Conservation (phyloP, 2,888 invertebrate genomes). For the Eilema depressum region DNA sequence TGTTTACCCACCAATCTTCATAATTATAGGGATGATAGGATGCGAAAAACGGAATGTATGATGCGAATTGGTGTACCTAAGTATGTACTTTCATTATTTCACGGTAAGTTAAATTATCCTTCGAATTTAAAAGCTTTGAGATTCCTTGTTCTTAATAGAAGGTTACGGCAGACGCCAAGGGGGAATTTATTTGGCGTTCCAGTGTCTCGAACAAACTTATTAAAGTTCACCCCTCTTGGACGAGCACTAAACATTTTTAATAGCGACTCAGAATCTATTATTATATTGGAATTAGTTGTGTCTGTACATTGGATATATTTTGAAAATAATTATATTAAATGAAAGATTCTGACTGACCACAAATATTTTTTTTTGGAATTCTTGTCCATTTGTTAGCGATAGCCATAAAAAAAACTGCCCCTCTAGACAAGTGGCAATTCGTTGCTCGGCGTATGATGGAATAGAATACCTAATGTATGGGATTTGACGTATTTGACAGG, state of each 20-base stretch:
- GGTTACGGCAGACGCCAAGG: not conserved
- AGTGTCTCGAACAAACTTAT: conserved; percentile 2
- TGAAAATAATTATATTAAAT: not conserved
- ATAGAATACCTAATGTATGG: no score
- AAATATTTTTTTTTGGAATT: no score
- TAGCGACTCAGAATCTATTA: not conserved
- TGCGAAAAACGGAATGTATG: no score
- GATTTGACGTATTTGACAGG: no score
- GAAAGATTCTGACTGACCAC: no score
- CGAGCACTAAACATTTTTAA: not conserved
- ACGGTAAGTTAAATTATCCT: not conserved
- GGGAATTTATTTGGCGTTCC: conserved; percentile 1
- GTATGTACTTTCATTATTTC: not conserved
- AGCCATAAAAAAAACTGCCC: no score
- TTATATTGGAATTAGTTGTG: not conserved
- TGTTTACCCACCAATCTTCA: no score
- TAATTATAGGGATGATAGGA: no score
- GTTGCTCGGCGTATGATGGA: no score
- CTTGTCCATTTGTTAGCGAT: no score
- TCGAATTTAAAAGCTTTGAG: not conserved
- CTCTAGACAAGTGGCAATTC: no score
- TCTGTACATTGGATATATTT: not conserved
- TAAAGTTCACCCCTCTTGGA: conserved; percentile 3
- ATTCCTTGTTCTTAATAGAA: conserved; percentile 1
- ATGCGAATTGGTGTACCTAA: not conserved